Evolutionary conservation across 2,113 vertebrate species (phyloP), one percentile per base, ranked within the genome.

Genomic region (Tichodroma muraria): DNA sequence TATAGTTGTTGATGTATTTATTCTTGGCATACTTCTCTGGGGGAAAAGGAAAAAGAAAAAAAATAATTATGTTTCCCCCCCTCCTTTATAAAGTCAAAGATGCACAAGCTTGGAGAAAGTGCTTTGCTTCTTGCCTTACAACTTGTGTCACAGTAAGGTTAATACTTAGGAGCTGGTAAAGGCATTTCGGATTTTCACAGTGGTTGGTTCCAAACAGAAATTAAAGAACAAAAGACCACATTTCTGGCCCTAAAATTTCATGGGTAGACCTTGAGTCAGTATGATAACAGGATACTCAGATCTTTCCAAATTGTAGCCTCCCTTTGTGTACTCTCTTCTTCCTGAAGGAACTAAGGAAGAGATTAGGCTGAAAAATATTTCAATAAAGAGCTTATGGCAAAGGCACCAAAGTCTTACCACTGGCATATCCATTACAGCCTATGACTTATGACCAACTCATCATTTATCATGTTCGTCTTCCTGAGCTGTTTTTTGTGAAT

Each of bases 161-260:
- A 79, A 68, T 79, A 52, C 21, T 64, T 64, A 38, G 33, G 27
- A 82, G 22, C n/a, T 68, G 35, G 13, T 47, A 45, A 33, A 44
- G 27, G 21, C 33, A 59, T 64, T 78, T 89, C 66, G 20, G 20
- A 31, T 89, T 69, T 87, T 87, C 31, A 35, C 52, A 63, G 42
- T 78, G 15, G 3, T 64, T 72, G 14, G 20, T 72, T 77, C 20
- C 44, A 72, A 88, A 80, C 5, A 85, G 22, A 90, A 90, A 37
- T 40, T 14, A 59, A 84, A 78, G 17, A 21, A 70, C 13, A 89
- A 54, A 52, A 60, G 42, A 12, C 25, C 59, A 35, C 2, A 4
- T 47, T 93, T 88, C 47, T 75, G 49, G 16, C 52, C 44, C 27
- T 87, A 52, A 59, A 85, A 79, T 79, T 92, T 81, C 22, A 28